Base-by-base conservation (phyloP, 1,140 invertebrate species). In the Rhizoglyphus robini region DNA sequence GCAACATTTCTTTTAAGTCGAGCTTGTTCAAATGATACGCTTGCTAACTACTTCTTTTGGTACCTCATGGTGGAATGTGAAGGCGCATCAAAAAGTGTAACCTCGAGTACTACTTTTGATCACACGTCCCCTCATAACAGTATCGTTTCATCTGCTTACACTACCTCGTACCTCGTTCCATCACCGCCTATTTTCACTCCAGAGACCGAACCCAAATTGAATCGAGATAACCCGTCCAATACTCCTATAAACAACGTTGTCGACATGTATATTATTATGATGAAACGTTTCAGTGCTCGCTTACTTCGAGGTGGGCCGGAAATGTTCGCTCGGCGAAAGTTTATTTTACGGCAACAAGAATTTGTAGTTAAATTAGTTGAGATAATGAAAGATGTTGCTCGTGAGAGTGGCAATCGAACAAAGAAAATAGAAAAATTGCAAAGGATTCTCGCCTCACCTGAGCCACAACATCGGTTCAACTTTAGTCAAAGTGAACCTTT, bases 31-130 rank as follows among this genome's bases (percentile, higher is more conserved):
- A 95, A 97, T 79, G 83, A 84, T 31, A 86, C 83, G 25, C 75
- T 98, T 54, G 91, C 92, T 47, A 97, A 96, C 79, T 97, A 96
- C 77, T 86, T 99, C 69, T 97, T 91, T 76, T 99, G 95, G 95
- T 96, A 95, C 79, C 77, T 97, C 48, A 81, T 86, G 27, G 88
- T 94, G 46, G 93, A 97, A 77, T 91, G 90, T 75, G 91, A 94
- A 75, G 87, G 78, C 61, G 69, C 82, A 11, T 8, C 15, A 60
- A 60, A 29, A 29, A 20, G 15, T 3, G 38, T 13, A 23, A 27
- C 58, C 11, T 51, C 48, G 1, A 51, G 1, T 27, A 46, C 2
- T 46, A 11, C 48, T 51, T 3, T 25, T 51, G 48, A 20, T n/a
- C 58, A n/a, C 15, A 60, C 36, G 30, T 60, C 2, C 25, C 27